These are phyloP conservation scores for Bufo bufo DNA, from an alignment of 2,113 vertebrate genomes.

Conservation along the genomic window DNA sequence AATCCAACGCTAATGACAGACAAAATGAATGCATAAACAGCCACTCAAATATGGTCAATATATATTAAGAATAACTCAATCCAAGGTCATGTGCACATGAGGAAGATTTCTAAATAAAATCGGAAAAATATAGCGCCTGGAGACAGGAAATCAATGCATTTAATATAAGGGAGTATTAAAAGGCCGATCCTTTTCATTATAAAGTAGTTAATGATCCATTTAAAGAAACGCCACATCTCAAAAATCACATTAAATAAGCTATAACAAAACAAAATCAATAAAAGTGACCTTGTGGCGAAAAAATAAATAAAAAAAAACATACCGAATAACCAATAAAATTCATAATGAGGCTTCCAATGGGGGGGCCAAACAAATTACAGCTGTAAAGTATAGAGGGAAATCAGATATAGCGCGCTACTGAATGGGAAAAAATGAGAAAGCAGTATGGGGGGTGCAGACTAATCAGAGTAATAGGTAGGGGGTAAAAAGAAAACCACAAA, in stretches of 20 bases:
- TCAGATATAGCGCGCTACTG: not conserved
- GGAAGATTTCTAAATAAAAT: not conserved
- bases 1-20: not conserved
- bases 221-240: not conserved
- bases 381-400: not conserved
- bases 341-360: not conserved
- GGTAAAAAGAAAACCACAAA: not conserved
- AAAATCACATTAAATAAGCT: slow-evolving; percentile 14
- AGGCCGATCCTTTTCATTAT: slow-evolving; percentile 8
- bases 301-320: not conserved
- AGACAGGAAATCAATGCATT: slow-evolving; percentile 18
- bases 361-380: not conserved
- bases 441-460: not conserved
- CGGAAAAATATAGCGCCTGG: not conserved
- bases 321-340: not conserved
- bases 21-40: not conserved
- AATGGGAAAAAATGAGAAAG: not conserved
- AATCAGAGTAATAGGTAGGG: not conserved
- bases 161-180: slow-evolving; percentile 3
- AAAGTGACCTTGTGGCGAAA: not conserved
- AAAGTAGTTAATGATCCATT: slow-evolving; percentile 15
- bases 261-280: slow-evolving; percentile 6
- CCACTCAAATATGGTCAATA: not conserved
- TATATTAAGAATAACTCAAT: not conserved
- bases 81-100: slow-evolving; percentile 1